Evolutionary conservation across 2,113 vertebrate species (phyloP).

Genomic region (Typhlomys cinereus): DNA sequence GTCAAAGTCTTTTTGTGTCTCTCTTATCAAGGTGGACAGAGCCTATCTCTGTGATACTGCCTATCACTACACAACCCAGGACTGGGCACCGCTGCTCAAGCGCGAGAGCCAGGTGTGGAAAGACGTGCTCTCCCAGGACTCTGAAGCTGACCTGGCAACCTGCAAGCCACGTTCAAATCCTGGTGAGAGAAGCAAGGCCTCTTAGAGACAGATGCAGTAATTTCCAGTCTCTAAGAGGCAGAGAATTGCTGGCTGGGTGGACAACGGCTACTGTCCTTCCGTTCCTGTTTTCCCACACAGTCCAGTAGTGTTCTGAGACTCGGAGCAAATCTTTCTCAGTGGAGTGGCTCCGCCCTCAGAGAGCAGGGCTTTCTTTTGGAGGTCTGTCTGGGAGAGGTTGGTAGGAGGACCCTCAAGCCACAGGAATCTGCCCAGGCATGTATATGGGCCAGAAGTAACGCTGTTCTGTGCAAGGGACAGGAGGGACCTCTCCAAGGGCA

Average conservation of each 20-base stretch:
- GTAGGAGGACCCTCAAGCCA: background rate
- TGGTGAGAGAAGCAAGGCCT: background rate
- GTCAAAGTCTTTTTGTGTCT: background rate
- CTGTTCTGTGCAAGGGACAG: background rate
- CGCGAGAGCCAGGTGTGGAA: background rate
- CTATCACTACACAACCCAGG: background rate
- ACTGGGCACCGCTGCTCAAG: background rate
- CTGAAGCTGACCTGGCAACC: background rate
- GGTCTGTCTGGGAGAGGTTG: background rate
- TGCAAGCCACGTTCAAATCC: no score
- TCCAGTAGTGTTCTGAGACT: background rate
- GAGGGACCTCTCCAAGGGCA: background rate
- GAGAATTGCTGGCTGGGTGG: background rate
- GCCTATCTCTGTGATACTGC: background rate
- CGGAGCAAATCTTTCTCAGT: background rate
- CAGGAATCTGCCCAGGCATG: background rate
- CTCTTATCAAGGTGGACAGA: background rate
- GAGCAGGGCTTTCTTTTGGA: background rate
- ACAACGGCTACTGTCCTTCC: background rate
- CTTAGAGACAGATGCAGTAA: background rate
- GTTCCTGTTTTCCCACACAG: slow-evolving; percentile 29
- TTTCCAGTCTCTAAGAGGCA: background rate
- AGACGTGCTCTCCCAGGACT: background rate
- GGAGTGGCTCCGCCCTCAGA: background rate
- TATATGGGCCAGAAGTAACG: background rate